Evolutionary conservation across 2,888 invertebrate species (phyloP), one percentile per base, ranked within the genome.

Genomic region (Macrophya annulata): DNA sequence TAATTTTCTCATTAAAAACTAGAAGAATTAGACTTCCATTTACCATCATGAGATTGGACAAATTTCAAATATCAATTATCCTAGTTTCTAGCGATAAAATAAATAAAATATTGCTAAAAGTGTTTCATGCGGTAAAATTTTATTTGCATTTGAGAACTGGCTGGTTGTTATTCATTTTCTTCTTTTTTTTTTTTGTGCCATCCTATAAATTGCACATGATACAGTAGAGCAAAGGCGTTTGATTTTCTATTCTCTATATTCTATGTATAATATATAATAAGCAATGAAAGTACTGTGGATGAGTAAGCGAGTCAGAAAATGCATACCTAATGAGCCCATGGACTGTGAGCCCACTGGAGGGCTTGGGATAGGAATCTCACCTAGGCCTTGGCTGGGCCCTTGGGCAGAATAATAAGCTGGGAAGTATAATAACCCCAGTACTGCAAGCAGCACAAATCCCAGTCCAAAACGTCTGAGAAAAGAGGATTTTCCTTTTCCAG

Each of bases 341-440:
- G 90, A 90, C 87, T 89, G 90, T 77, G 90, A 90, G 88, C 88
- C 88, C 88, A 90, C 89, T 87, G 89, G 88, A 87, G 88, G 88
- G 88, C 91, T 87, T 85, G 91, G 86, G 86, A 91, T 90, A 86
- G 91, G 88, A 87, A 90, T 91, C 91, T 93, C 93, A 92, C 93
- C 92, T 92, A 93, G 90, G 90, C 92, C 91, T 90, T 90, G 89
- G 84, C 91, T 89, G 87, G 93, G 91, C 76, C 91, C 91, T 88
- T 93, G 93, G 62, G 90, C 93, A 81, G 92, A 93, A 88, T 93
- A 93, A 86, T 93, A 93, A 74, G 93, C 93, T 85, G 93, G 93
- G 79, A 93, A 91, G 88, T 93, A 93, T 8, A 93, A 89, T 84
- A 93, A 87, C 83, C 92, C 93, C 76, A 93, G 87, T 83, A 90